phyloP scores from a whole-genome alignment of 1,140 invertebrate genomes.

The Hirudo medicinalis region DNA sequence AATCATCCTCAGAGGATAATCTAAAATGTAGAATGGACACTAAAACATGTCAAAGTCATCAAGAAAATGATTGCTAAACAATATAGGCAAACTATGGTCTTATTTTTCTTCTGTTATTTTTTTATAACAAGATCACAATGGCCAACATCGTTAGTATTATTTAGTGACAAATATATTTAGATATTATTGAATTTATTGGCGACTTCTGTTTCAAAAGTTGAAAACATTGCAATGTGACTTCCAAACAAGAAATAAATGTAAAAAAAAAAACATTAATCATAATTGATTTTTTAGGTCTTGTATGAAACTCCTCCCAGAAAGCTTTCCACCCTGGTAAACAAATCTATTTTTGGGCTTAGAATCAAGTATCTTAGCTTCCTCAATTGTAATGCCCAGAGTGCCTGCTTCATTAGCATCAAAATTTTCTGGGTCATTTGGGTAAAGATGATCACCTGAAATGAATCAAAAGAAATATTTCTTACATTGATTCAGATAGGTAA shows the following conservation, averaged over 20 bases:
- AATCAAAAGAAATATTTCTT: not conserved
- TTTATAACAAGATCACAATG: no score
- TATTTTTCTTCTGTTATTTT: no score
- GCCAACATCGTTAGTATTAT: no score
- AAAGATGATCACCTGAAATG: conserved; percentile 6
- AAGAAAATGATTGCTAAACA: no score
- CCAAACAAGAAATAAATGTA: not conserved
- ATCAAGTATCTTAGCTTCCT: not conserved
- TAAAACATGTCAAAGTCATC: no score
- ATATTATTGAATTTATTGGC: no score
- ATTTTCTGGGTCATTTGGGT: not conserved
- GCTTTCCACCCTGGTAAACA: not conserved
- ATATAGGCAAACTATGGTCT: no score
- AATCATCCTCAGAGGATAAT: no score
- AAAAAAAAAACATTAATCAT: not conserved
- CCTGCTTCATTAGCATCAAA: not conserved
- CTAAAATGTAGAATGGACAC: no score
- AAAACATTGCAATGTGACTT: no score
- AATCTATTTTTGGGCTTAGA: not conserved
- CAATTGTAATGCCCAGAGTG: not conserved
- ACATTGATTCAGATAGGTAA: not conserved
- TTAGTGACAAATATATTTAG: no score
- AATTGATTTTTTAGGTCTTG: not conserved
- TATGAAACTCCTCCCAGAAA: not conserved
- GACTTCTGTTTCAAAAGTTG: no score